Evolutionary conservation across 2,797 vertebrate genomes (phyloP).

Genomic region (Dendrocincla tyrannina): DNA sequence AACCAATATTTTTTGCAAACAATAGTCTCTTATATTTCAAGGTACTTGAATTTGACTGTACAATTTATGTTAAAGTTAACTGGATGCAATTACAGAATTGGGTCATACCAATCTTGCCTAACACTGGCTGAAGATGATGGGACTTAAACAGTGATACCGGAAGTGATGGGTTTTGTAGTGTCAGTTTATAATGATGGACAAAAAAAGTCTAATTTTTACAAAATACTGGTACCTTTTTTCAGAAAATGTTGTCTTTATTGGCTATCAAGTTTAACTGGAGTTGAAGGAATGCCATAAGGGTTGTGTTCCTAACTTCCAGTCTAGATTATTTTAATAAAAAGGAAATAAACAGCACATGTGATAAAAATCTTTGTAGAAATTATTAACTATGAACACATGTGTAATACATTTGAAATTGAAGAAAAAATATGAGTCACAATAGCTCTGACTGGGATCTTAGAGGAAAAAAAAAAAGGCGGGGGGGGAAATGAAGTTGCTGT

Average conservation of each 20-base stretch:
- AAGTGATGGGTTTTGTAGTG: not conserved
- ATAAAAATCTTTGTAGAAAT: not conserved
- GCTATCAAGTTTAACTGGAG: not conserved
- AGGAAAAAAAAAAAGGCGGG: not conserved
- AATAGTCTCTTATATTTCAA: not conserved
- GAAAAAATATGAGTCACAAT: not conserved
- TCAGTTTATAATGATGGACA: not conserved
- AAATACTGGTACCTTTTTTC: not conserved
- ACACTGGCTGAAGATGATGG: not conserved
- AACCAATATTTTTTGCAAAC: not conserved
- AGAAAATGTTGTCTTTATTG: not conserved
- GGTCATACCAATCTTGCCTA: not conserved
- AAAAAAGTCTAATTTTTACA: not conserved
- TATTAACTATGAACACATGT: not conserved
- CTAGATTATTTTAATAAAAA: not conserved
- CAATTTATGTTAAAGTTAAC: not conserved
- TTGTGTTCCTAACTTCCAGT: not conserved
- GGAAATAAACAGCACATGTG: not conserved
- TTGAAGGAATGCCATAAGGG: not conserved
- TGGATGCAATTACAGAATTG: not conserved
- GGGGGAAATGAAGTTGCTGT: not conserved
- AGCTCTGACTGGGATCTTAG: not conserved
- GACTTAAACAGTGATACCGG: not conserved
- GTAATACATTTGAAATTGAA: not conserved
- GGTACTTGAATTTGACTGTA: rapidly evolving